Base-by-base conservation (phyloP, 1,140 invertebrate species). In the Dolichoris vasculosae region DNA sequence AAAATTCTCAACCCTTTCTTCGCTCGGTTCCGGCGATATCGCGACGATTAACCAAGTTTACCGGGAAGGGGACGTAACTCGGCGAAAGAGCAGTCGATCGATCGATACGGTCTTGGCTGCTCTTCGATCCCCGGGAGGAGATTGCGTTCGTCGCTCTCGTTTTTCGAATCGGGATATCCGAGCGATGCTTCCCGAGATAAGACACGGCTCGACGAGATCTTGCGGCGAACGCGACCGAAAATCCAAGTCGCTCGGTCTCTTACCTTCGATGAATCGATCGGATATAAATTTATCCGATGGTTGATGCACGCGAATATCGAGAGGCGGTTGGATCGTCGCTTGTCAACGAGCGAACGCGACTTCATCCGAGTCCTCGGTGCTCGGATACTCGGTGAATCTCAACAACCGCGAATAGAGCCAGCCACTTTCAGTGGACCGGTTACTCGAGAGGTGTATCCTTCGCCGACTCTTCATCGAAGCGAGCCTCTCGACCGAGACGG, bases 1-100 rank as follows among this genome's bases (percentile, higher is more conserved):
- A n/a, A n/a, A n/a, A n/a, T n/a, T n/a, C n/a, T n/a, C n/a, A n/a
- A n/a, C n/a, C n/a, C n/a, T n/a, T n/a, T n/a, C n/a, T n/a, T n/a
- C n/a, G n/a, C n/a, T n/a, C 67, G 78, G 67, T 84, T 75, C 82
- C 15, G 30, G 51, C 75, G 67, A 84, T 69, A 78, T 84, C 82
- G 73, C 75, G n/a, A 67, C 73, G 78, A 84, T 84, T 84, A 84
- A 84, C 30, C 75, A 43, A 84, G 73, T 84, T 84, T 63, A 38
- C 75, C 20, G 15, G 15, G n/a, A n/a, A n/a, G n/a, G 30, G n/a
- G 13, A n/a, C n/a, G 15, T 0, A 43, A 11, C n/a, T n/a, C n/a
- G 30, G 73, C 51, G 75, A 83, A 55, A 75, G 81, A 71, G 26
- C 48, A 20, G 23, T 9, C 1, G n/a, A 23, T 59, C 67, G 81